These are phyloP conservation scores for Zoanthus solanderi DNA, from an alignment of 92 coral and sea anemone genomes.

Conservation along the genomic window DNA sequence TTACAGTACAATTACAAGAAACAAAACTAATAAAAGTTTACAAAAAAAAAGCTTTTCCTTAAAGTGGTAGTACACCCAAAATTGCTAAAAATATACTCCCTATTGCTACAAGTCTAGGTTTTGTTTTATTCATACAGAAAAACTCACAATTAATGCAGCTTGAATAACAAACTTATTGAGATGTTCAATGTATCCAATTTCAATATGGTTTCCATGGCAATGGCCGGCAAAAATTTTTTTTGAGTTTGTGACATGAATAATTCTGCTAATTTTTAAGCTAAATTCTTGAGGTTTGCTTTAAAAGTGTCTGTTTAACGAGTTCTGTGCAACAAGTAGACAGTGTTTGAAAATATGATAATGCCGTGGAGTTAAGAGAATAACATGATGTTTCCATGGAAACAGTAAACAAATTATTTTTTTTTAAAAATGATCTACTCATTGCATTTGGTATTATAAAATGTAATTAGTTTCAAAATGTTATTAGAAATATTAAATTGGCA, in stretches of 20 bases:
- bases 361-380: not conserved
- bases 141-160: no score
- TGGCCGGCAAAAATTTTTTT: not conserved
- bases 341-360: conserved; percentile 18
- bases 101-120: no score
- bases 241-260: conserved; percentile 23
- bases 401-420: conserved; percentile 8
- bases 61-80: no score
- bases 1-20: no score
- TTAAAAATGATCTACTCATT: conserved; percentile 10
- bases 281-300: not conserved
- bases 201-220: no score
- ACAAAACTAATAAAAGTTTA: no score
- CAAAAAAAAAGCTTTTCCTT: no score
- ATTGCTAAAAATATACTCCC: no score
- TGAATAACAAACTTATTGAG: no score
- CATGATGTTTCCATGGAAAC: conserved; percentile 28
- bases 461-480: not conserved
- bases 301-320: not conserved
- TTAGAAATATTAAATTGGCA: conserved; percentile 7
- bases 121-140: no score
- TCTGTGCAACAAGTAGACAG: conserved; percentile 33
- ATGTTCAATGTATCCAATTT: no score
- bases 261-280: not conserved
- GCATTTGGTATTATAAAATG: conserved; percentile 15